Base-by-base conservation (phyloP, 2,888 invertebrate species). In the Eristalis pertinax region DNA sequence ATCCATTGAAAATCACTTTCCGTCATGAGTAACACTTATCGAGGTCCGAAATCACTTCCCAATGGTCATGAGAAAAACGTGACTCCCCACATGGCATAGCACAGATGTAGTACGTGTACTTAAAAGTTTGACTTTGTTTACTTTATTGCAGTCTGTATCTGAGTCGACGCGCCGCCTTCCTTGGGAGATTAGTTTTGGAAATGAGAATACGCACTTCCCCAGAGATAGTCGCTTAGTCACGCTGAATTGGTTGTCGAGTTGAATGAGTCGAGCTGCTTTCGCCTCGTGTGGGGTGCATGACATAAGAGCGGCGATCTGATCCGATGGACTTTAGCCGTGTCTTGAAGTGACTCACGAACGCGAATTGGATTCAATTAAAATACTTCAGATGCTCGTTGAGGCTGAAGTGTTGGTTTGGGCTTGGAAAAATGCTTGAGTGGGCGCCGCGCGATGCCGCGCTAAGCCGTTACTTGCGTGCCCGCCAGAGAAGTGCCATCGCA, bases 11-110 rank as follows among this genome's bases (percentile, higher is more conserved):
- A 62, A 62, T 62, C 62, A 62, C 72, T 62, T 72, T 72, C 72
- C 72, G 60, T 19, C 60, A 41, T 72, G 70, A 60, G 60, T 62
- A 41, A 62, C 70, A 41, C 62, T 38, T 62, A 72, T 62, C 72
- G 72, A 72, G 62, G 62, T 72, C 72, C 72, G 62, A 72, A 72
- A 62, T 72, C 62, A 72, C 67, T 32, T 32, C 32, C 26, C 24
- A 29, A 29, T 24, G 29, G 29, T 63, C 50, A 50, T 50, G 50
- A 50, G 19, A 50, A 50, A 50, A 50, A 50, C 50, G 50, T 50
- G 19, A 43, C 43, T 43, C 5, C 43, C 43, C 50, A 50, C 50
- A 3, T 19, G 15, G 43, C 43, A n/a, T 43, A 19, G 50, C n/a
- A 19, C 19, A 50, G 19, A 19, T 50, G 4, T 50, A 50, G 50